Percentiles rank a stretch among this genome's conserved stretches.
Conservation (phyloP, 2,797 vertebrate species). For the Sternotherus odoratus region DNA sequence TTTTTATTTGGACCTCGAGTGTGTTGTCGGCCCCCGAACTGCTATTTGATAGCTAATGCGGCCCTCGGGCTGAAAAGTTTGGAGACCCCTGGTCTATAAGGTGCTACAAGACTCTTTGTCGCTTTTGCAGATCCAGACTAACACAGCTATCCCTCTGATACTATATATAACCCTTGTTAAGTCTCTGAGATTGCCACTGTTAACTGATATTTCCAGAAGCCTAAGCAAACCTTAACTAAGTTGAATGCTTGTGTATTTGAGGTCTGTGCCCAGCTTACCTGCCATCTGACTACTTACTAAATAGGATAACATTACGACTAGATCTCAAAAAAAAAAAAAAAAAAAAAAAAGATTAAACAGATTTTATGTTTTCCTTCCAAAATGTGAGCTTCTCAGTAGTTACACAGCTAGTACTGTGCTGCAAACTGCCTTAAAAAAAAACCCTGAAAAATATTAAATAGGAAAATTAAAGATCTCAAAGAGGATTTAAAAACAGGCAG, state of each 20-base stretch:
- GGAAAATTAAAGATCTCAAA: slow-evolving; percentile 51
- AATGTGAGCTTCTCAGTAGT: neutral
- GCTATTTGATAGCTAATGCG: too few relatives aligned
- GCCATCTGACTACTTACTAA: slow-evolving; percentile 5
- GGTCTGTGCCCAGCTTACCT: neutral
- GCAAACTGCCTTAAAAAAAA: slow-evolving; percentile 35
- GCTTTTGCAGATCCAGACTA: too few relatives aligned
- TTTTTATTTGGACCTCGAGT: too few relatives aligned
- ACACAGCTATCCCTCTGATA: too few relatives aligned
- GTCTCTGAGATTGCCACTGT: neutral
- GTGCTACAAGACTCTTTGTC: too few relatives aligned
- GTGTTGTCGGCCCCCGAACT: too few relatives aligned
- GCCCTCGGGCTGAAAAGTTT: too few relatives aligned
- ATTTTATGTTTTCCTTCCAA: neutral
- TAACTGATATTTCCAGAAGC: slow-evolving; percentile 7
- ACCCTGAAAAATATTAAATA: slow-evolving; percentile 32
- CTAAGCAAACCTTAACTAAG: neutral
- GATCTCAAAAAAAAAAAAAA: too few relatives aligned
- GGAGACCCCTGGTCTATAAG: too few relatives aligned
- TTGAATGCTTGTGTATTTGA: neutral
- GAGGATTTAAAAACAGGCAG: slow-evolving; percentile 70
- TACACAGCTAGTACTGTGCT: neutral
- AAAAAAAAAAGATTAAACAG: slow-evolving; percentile 1
- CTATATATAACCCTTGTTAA: neutral
- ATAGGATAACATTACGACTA: neutral